These are phyloP conservation scores for Dasyprocta punctata DNA, from an alignment of 2,113 vertebrate genomes.

Conservation along the genomic window DNA sequence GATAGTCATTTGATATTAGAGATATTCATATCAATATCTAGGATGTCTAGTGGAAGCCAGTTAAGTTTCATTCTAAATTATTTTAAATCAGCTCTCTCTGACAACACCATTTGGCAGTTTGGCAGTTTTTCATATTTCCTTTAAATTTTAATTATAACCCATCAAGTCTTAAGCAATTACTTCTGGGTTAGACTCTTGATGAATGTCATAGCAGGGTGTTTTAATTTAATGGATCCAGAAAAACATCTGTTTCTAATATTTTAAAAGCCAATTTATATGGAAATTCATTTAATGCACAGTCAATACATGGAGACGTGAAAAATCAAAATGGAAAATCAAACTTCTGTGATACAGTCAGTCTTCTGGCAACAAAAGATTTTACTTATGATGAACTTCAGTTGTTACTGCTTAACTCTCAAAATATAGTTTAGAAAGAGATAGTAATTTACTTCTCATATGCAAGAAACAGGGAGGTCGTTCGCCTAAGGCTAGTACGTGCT, in stretches of 20 bases:
- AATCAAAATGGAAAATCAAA: slow-evolving; percentile 81
- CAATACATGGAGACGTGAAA: slow-evolving; percentile 77
- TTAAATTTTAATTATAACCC: slow-evolving; percentile 86
- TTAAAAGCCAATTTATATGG: slow-evolving; percentile 89
- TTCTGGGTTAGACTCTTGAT: slow-evolving; percentile 82
- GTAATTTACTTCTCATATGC: neutral
- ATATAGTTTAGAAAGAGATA: neutral
- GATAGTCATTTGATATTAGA: neutral
- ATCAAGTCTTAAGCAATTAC: slow-evolving; percentile 85
- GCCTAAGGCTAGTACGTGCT: no score
- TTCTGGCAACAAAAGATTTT: slow-evolving; percentile 64
- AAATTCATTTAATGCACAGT: slow-evolving; percentile 85
- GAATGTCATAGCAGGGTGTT: slow-evolving; percentile 86
- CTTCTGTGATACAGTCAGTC: slow-evolving; percentile 37
- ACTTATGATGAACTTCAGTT: slow-evolving; percentile 2
- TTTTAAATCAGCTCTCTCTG: slow-evolving; percentile 74
- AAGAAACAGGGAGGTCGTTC: neutral
- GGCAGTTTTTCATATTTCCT: slow-evolving; percentile 84
- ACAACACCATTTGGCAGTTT: slow-evolving; percentile 70
- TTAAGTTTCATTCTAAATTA: slow-evolving; percentile 77
- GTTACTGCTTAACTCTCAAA: neutral
- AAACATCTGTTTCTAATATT: slow-evolving; percentile 87
- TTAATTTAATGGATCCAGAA: slow-evolving; percentile 84
- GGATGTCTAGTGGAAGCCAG: slow-evolving; percentile 69
- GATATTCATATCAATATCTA: slow-evolving; percentile 59